Base-by-base conservation (phyloP, 2,888 invertebrate species). In the Lithosia quadra region DNA sequence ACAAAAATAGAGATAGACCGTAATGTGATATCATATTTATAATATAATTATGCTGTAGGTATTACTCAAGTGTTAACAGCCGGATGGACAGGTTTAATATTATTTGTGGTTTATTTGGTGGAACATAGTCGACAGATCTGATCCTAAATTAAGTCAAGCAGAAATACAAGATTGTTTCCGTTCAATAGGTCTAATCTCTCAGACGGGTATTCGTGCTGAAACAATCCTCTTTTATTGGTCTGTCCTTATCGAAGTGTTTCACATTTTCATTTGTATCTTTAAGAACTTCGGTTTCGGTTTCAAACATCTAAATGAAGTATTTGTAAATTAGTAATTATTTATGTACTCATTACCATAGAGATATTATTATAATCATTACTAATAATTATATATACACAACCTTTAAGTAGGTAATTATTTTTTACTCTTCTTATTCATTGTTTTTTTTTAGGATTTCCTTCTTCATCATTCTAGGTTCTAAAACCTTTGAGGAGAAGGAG, bases 141-240 rank as follows among this genome's bases (percentile, higher is more conserved):
- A 88, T 89, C 87, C 85, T 73, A 84, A 82, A 88, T 84, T 84
- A 90, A 92, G 90, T 91, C 91, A 90, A 88, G 89, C 91, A 91
- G 90, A 92, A 91, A 92, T 89, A 93, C 91, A 93, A 92, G 93
- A 92, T 93, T 92, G 91, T 92, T 93, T 92, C 93, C 94, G 91
- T 90, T 89, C 93, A 91, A 92, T 92, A 92, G 89, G 86, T 88
- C 89, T 92, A 93, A 93, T 94, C 92, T 90, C 90, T 90, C 93
- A 90, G 88, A 89, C 90, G 93, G 90, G 91, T 90, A 93, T 91
- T 90, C 93, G 92, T 91, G 93, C 92, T 85, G 91, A 93, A 93
- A 88, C 88, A 86, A 92, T 91, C 86, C 89, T 85, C 90, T 91
- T 94, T 93, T 93, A 93, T 93, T 93, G 92, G 89, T 85, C 81